Conservation (phyloP, 1,140 invertebrate species). For the Ctenoplectra terminalis region DNA sequence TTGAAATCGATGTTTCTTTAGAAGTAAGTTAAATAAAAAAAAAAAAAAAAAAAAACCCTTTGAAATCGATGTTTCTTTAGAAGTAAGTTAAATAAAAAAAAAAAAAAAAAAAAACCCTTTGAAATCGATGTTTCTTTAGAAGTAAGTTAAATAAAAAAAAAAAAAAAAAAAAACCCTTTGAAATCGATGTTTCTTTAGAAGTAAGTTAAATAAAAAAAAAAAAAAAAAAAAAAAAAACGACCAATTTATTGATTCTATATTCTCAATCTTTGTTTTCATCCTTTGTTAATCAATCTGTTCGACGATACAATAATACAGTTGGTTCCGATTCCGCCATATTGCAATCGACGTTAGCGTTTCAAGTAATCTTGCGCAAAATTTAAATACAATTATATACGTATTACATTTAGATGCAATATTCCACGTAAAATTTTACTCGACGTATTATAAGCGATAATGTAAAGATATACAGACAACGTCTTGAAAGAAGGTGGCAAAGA, state of each 20-base stretch:
- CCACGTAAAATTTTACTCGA: conserved; percentile 16
- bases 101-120: too few relatives aligned
- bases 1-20: too few relatives aligned
- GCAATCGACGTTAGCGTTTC: conserved; percentile 17
- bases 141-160: too few relatives aligned
- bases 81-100: too few relatives aligned
- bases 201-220: too few relatives aligned
- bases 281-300: conserved; percentile 42
- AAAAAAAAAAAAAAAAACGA: conserved; percentile 3
- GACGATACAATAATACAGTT: conserved; percentile 19
- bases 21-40: too few relatives aligned
- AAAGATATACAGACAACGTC: background rate
- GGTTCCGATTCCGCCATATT: background rate
- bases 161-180: too few relatives aligned
- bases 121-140: too few relatives aligned
- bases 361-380: conserved; percentile 22
- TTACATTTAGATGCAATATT: conserved; percentile 34
- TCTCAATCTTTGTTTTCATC: conserved; percentile 13
- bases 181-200: too few relatives aligned
- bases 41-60: too few relatives aligned
- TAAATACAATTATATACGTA: conserved; percentile 25
- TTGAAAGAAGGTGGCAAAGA: background rate
- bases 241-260: conserved; percentile 38
- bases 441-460: conserved; percentile 21
- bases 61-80: too few relatives aligned